phyloP scores from a whole-genome alignment of 2,113 vertebrate species.

The Rhagologus leucostigma region DNA sequence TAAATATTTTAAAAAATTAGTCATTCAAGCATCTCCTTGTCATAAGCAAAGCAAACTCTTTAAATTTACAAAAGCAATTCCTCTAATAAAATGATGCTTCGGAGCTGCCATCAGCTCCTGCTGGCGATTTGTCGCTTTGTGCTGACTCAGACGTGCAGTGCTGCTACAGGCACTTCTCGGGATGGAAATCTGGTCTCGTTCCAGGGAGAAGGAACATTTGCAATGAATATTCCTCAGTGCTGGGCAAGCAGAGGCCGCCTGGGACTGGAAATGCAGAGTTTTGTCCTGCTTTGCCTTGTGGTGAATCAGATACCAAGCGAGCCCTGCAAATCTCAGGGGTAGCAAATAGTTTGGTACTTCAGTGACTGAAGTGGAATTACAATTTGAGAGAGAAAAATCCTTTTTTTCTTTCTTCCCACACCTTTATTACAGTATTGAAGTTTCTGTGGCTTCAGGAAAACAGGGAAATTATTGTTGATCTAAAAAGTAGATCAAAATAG shows the following conservation, averaged over 20 bases:
- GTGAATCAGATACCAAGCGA: neutral
- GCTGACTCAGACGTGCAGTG: neutral
- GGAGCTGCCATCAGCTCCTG: neutral
- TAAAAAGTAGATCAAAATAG: neutral
- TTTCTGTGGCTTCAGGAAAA: neutral
- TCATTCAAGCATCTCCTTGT: neutral
- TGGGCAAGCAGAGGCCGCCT: neutral
- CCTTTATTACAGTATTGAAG: neutral
- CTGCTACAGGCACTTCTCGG: neutral
- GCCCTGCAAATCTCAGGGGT: neutral
- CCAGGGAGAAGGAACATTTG: neutral
- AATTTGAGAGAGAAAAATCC: neutral
- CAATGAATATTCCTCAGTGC: neutral
- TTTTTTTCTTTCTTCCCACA: fast-evolving
- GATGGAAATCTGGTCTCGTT: neutral
- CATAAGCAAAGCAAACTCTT: neutral
- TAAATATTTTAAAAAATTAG: neutral
- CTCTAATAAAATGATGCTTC: neutral
- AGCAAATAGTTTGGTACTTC: neutral
- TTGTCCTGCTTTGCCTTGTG: neutral
- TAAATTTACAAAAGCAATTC: neutral
- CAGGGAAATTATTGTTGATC: neutral
- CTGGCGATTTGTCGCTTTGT: neutral
- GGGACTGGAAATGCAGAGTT: neutral
- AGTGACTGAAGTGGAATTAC: neutral